Conservation (phyloP, 2,113 vertebrate genomes). For the Anseranas semipalmata region DNA sequence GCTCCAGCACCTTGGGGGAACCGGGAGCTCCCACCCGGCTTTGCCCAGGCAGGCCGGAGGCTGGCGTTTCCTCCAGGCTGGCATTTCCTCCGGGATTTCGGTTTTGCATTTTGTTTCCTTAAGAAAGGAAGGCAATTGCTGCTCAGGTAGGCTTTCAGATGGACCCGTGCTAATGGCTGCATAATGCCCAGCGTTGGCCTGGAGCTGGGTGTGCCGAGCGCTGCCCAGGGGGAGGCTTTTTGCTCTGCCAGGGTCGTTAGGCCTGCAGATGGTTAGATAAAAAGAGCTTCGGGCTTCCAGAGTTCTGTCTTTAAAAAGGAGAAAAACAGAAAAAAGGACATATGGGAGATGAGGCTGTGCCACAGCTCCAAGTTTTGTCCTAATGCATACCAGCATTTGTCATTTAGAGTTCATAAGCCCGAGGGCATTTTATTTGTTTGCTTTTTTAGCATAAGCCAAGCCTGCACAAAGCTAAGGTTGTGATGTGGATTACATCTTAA, state of each 20-base stretch:
- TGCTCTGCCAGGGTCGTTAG: background rate
- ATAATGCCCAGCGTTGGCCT: background rate
- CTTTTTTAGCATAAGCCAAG: background rate
- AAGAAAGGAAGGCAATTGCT: background rate
- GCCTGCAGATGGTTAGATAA: background rate
- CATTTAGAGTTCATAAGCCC: background rate
- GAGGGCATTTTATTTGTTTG: background rate
- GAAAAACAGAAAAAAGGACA: background rate
- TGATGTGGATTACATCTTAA: background rate
- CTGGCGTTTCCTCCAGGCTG: too few relatives aligned
- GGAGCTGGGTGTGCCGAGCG: background rate
- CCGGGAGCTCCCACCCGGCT: accelerated
- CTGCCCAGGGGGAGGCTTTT: background rate
- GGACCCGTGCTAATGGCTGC: background rate
- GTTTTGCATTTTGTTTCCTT: background rate
- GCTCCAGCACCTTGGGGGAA: background rate
- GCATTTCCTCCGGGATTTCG: background rate
- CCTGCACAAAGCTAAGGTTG: accelerated
- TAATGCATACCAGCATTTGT: background rate
- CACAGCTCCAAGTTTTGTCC: background rate
- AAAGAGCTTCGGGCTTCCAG: background rate
- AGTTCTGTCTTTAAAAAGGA: background rate
- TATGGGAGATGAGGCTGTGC: background rate
- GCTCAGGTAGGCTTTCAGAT: background rate
- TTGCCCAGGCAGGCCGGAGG: too few relatives aligned